phyloP scores from a whole-genome alignment of 2,888 invertebrate genomes.

The Dorcus hopei region DNA sequence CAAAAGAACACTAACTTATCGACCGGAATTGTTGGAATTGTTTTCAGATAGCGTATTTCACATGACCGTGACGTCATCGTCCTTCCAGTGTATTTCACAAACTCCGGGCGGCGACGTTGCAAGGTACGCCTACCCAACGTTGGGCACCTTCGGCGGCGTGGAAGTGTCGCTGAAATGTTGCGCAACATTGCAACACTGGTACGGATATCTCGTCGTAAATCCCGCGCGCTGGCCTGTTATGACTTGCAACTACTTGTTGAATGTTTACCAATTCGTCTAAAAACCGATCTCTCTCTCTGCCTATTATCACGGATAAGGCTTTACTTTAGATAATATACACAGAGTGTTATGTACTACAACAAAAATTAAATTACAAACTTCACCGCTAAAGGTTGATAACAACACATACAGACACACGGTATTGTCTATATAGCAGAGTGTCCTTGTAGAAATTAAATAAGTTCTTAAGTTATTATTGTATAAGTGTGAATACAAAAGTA shows the following conservation, averaged over 20 bases:
- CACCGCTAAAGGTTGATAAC: no score
- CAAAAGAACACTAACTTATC: conserved; percentile 42
- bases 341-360: no score
- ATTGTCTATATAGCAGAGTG: no score
- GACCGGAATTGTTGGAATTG: conserved; percentile 45
- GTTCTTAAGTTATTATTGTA: no score
- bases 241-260: conserved; percentile 4
- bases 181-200: conserved; percentile 10
- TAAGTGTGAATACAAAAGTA: no score
- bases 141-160: background rate
- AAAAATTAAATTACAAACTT: no score
- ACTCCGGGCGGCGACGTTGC: conserved; percentile 3
- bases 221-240: conserved; percentile 1
- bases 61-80: conserved; percentile 46
- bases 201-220: background rate
- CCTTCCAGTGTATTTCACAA: conserved; percentile 32
- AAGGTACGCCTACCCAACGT: conserved; percentile 3
- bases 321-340: no score
- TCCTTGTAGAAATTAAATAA: no score
- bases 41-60: conserved; percentile 46
- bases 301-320: no score
- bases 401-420: no score
- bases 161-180: conserved; percentile 4
- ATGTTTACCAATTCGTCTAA: background rate
- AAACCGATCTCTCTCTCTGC: no score